Evolutionary conservation across 2,113 vertebrate genomes (phyloP).

Genomic region (Menura novaehollandiae): DNA sequence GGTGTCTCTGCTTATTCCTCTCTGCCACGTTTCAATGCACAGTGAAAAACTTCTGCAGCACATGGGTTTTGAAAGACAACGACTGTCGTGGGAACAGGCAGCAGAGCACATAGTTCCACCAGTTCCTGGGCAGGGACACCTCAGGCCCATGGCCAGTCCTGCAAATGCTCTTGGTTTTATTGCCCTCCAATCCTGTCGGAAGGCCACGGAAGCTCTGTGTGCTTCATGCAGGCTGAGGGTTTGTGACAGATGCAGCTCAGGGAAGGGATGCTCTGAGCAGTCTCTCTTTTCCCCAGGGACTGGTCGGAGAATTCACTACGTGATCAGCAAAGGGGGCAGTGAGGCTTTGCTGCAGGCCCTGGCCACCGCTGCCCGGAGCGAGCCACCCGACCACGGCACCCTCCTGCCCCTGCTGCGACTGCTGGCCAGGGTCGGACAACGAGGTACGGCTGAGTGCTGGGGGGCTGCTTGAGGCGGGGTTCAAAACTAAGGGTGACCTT

Average conservation of each 20-base stretch:
- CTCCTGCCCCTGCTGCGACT: constrained; percentile 83
- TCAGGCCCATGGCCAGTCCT: fast-evolving
- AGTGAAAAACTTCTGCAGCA: neutral
- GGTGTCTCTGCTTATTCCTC: neutral
- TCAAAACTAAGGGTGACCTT: too few relatives aligned
- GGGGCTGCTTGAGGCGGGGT: neutral
- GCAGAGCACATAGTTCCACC: neutral
- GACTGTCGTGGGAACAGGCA: fast-evolving
- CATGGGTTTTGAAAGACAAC: neutral
- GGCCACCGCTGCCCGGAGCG: constrained; percentile 34
- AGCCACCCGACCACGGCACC: constrained; percentile 66
- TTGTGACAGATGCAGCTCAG: neutral
- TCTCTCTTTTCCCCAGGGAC: constrained; percentile 72
- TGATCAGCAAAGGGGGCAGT: constrained; percentile 90
- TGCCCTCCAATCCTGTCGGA: neutral
- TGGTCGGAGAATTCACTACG: constrained; percentile 80
- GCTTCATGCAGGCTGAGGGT: neutral
- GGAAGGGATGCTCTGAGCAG: neutral
- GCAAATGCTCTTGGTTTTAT: fast-evolving
- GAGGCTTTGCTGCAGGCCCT: constrained; percentile 86
- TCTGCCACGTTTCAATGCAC: neutral
- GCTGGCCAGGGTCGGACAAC: constrained; percentile 85
- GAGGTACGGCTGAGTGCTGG: constrained; percentile 71
- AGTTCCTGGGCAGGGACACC: neutral
- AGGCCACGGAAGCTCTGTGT: fast-evolving